phyloP scores from a whole-genome alignment of 2,113 vertebrate species.

The Caracal caracal region DNA sequence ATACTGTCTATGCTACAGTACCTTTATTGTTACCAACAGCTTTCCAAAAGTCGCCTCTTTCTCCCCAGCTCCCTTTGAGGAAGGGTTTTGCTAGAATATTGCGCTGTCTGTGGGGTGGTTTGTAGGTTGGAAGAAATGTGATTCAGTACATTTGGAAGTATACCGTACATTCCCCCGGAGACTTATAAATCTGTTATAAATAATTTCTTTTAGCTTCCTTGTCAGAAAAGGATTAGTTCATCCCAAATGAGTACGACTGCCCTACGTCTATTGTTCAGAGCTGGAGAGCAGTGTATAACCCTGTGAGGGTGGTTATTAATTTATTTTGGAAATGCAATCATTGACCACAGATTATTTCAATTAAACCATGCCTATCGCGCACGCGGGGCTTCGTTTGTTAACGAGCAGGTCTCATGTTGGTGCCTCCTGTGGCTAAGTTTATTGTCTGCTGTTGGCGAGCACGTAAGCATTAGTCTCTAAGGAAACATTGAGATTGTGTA shows the following conservation, averaged over 20 bases:
- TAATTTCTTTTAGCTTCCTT: slow-evolving; percentile 54
- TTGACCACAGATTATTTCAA: background rate
- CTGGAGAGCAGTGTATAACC: background rate
- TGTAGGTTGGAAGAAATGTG: slow-evolving; percentile 4
- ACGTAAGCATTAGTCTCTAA: background rate
- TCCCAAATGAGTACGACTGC: background rate
- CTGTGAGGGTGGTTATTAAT: background rate
- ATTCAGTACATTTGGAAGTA: background rate
- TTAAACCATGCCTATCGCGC: background rate
- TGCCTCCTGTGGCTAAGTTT: background rate
- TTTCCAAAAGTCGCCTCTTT: background rate
- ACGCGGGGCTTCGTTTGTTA: background rate
- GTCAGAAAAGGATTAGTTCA: slow-evolving; percentile 35
- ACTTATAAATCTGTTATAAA: slow-evolving; percentile 38
- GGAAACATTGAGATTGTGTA: background rate
- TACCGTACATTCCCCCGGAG: background rate
- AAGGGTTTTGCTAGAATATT: background rate
- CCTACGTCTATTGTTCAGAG: background rate
- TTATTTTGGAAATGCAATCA: background rate
- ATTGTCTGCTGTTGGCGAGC: background rate
- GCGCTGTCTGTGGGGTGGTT: background rate
- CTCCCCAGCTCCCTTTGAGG: background rate
- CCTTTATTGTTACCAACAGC: background rate
- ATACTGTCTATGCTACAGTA: background rate
- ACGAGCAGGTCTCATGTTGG: background rate